phyloP scores from a whole-genome alignment of 1,140 invertebrate genomes.

The Apis mellifera region DNA sequence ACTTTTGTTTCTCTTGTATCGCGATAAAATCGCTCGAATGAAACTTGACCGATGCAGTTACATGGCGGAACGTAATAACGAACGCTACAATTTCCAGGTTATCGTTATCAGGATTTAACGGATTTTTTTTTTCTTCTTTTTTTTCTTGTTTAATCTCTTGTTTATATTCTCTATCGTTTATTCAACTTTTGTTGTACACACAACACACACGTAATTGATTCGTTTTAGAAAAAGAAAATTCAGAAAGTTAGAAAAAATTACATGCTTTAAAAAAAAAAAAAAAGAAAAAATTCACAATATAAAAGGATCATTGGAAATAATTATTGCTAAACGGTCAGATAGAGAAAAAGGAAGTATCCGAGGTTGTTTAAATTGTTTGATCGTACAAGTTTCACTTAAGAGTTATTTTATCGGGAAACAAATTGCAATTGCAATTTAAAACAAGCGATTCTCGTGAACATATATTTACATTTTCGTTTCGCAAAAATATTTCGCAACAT shows the following conservation, averaged over 20 bases:
- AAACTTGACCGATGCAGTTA: conserved; percentile 21
- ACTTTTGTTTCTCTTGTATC: not conserved
- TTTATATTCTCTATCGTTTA: not conserved
- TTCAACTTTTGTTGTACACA: not conserved
- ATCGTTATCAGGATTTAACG: too few species aligned
- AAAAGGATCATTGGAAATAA: too few species aligned
- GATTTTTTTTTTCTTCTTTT: not conserved
- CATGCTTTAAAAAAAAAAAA: not conserved
- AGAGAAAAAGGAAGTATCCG: not conserved
- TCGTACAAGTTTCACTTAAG: conserved; percentile 18
- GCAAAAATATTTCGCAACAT: conserved; percentile 7
- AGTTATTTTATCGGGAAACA: conserved; percentile 6
- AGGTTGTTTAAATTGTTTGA: not conserved
- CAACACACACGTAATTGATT: not conserved
- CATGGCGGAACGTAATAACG: not conserved
- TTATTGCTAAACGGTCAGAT: not conserved
- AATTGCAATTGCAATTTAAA: not conserved
- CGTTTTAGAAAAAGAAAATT: not conserved
- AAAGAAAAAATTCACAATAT: too few species aligned
- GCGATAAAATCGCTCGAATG: conserved; percentile 33
- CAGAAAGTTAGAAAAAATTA: not conserved
- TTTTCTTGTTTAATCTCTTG: rapidly evolving
- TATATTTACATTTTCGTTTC: conserved; percentile 9
- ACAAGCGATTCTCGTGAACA: not conserved
- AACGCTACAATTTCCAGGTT: not conserved